Evolutionary conservation across 1,140 invertebrate species (phyloP).

Genomic region (Drosophila fuyamai): DNA sequence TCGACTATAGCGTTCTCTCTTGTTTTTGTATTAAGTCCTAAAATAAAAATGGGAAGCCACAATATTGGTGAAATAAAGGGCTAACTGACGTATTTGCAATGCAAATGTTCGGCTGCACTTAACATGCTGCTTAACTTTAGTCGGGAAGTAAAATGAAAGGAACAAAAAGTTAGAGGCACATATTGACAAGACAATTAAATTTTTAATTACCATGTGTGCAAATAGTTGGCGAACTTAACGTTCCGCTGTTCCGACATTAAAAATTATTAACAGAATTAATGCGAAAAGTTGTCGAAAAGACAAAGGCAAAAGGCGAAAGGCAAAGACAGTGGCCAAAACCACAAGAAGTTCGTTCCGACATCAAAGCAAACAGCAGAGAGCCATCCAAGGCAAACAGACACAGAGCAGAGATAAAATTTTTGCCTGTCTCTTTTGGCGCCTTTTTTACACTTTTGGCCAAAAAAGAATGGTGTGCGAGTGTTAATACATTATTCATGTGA

Average conservation of each 20-base stretch:
- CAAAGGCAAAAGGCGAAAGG: conserved; percentile 50
- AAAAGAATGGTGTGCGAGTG: conserved; percentile 24
- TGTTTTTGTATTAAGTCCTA: too few species aligned
- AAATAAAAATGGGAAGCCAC: too few species aligned
- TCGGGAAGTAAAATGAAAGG: conserved; percentile 3
- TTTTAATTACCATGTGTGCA: conserved; percentile 75
- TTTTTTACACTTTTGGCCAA: conserved; percentile 25
- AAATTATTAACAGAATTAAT: conserved; percentile 82
- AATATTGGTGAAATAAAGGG: too few species aligned
- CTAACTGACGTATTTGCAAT: conserved; percentile 59
- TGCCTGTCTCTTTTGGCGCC: conserved; percentile 22
- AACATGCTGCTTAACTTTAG: conserved; percentile 11
- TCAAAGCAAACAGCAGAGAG: conserved; percentile 62
- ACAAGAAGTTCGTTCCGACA: conserved; percentile 57
- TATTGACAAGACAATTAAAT: conserved; percentile 77
- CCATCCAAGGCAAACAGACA: conserved; percentile 58
- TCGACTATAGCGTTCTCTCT: too few species aligned
- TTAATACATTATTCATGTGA: conserved; percentile 60
- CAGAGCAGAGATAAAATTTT: conserved; percentile 58
- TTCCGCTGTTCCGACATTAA: conserved; percentile 66
- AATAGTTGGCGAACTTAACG: conserved; percentile 63
- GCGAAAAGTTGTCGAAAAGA: conserved; percentile 66
- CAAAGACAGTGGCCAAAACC: conserved; percentile 42
- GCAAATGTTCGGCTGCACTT: conserved; percentile 52
- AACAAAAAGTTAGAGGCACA: conserved; percentile 37